These are phyloP conservation scores for Eledona agricola DNA, from an alignment of 2,888 invertebrate species.

Conservation along the genomic window DNA sequence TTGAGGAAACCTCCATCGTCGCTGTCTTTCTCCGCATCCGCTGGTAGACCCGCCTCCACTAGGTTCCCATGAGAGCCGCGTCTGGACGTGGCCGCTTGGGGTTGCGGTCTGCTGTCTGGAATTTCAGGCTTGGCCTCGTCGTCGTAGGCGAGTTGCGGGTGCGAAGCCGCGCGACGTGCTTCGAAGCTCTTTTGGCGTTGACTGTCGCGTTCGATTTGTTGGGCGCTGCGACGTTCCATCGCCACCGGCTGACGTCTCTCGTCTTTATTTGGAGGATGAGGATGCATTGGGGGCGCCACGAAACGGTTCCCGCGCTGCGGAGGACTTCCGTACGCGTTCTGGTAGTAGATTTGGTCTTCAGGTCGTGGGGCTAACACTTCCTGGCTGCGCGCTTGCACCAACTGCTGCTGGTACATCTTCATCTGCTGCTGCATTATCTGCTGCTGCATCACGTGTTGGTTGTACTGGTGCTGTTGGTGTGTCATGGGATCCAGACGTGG, in stretches of 20 bases:
- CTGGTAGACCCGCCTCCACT: conserved; percentile 60
- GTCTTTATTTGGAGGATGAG: conserved; percentile 36
- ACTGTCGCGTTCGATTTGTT: conserved; percentile 70
- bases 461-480: conserved; percentile 57
- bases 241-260: conserved; percentile 41
- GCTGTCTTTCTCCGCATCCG: conserved; percentile 51
- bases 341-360: conserved; percentile 58
- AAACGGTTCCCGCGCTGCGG: conserved; percentile 46
- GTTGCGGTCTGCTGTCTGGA: conserved; percentile 49
- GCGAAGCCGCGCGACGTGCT: conserved; percentile 70
- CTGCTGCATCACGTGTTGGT: conserved; percentile 63
- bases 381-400: conserved; percentile 65
- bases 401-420: conserved; percentile 50
- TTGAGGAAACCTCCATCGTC: conserved; percentile 69
- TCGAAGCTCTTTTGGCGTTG: conserved; percentile 68
- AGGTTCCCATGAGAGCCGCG: conserved; percentile 71
- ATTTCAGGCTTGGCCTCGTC: conserved; percentile 57
- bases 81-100: conserved; percentile 61
- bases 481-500: conserved; percentile 64
- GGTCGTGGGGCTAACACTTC: conserved; percentile 65
- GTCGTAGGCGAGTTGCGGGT: conserved; percentile 71
- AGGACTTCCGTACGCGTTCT: conserved; percentile 51
- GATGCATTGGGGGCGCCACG: conserved; percentile 41
- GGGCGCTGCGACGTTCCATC: conserved; percentile 68
- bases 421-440: too few species aligned